Conservation (phyloP, 2,113 vertebrate genomes). For the Cavia porcellus region DNA sequence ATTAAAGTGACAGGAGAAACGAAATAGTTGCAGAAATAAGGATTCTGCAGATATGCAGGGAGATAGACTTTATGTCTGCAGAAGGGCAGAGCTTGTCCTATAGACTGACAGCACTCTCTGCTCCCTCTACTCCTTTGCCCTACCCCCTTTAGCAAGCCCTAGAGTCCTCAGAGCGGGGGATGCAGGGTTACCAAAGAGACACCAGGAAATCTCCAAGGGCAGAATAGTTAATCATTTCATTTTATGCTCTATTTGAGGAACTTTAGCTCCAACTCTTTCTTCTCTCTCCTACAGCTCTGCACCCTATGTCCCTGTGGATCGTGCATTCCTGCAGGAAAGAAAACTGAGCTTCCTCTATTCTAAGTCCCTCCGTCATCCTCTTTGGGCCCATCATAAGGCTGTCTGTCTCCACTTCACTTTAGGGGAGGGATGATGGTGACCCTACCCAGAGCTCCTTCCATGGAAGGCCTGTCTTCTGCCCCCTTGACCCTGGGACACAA, state of each 20-base stretch:
- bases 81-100: background rate
- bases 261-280: background rate
- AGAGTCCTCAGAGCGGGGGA: background rate
- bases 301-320: too few relatives aligned
- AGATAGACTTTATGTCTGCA: conserved; percentile 36
- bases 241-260: conserved; percentile 16
- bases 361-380: too few relatives aligned
- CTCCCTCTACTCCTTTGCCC: background rate
- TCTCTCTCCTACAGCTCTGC: background rate
- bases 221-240: conserved; percentile 25
- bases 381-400: background rate
- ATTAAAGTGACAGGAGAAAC: conserved; percentile 40
- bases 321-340: background rate
- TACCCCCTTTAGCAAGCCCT: background rate
- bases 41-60: conserved; percentile 6
- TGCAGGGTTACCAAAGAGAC: background rate
- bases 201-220: background rate
- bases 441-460: background rate
- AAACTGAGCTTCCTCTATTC: background rate
- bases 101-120: background rate
- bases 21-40: conserved; percentile 10
- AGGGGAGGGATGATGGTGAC: background rate
- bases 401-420: background rate
- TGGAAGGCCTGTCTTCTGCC: background rate
- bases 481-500: background rate